phyloP scores from a whole-genome alignment of 2,113 vertebrate genomes.

The Erpornis zantholeuca region DNA sequence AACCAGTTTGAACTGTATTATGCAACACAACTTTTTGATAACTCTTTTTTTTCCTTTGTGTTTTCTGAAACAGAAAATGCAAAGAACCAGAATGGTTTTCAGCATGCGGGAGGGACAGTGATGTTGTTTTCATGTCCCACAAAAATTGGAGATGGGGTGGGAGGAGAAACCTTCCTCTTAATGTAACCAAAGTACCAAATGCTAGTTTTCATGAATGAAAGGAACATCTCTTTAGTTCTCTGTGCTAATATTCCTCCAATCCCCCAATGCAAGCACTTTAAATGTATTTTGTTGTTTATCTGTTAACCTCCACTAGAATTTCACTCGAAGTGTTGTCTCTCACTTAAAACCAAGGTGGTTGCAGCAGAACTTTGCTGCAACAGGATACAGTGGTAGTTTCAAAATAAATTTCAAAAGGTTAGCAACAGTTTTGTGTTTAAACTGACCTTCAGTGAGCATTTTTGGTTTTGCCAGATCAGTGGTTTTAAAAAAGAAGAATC shows the following conservation, averaged over 20 bases:
- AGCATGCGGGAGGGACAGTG: neutral
- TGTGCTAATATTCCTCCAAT: neutral
- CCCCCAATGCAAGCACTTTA: neutral
- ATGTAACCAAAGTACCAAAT: neutral
- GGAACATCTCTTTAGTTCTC: neutral
- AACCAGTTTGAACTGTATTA: neutral
- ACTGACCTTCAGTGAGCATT: neutral
- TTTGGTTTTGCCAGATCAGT: constrained; percentile 3
- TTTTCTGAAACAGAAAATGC: neutral
- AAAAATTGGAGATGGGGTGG: neutral
- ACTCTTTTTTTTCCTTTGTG: neutral
- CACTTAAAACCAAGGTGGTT: neutral
- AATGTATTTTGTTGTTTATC: neutral
- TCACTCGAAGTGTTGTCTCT: neutral
- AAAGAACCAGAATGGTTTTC: neutral
- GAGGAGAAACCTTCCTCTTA: neutral
- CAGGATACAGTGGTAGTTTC: neutral
- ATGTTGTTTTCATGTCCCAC: neutral
- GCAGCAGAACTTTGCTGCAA: neutral
- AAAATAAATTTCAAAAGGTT: neutral
- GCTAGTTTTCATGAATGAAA: neutral
- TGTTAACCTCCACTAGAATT: neutral
- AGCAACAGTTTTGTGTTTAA: neutral
- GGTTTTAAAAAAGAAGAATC: neutral
- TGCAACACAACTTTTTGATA: neutral